These are phyloP conservation scores for Gonatopus flavifemur DNA, from an alignment of 1,140 invertebrate species.

Conservation along the genomic window DNA sequence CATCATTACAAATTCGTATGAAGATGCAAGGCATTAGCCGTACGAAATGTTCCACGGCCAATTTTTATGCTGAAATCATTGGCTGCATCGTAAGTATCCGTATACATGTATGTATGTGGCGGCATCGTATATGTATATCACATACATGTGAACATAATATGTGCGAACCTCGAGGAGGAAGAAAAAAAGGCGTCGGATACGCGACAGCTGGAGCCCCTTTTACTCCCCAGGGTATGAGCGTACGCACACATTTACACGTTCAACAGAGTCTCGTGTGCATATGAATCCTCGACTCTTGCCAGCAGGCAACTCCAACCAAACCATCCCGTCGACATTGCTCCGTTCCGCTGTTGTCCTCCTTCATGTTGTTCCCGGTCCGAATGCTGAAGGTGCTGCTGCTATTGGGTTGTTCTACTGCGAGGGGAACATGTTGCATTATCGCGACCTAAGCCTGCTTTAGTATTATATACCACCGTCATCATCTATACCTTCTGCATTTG, in stretches of 20 bases:
- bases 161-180: slow-evolving; percentile 4
- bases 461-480: too few species aligned
- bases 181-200: slow-evolving; percentile 49
- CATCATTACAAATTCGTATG: neutral
- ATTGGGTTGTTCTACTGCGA: too few species aligned
- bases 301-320: slow-evolving; percentile 23
- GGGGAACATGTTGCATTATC: too few species aligned
- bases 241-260: too few species aligned
- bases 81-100: neutral
- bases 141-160: slow-evolving; percentile 2
- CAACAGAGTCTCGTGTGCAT: too few species aligned
- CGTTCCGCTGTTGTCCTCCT: neutral
- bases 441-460: too few species aligned
- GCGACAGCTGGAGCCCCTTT: slow-evolving; percentile 56
- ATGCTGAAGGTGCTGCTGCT: too few species aligned
- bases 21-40: too few species aligned
- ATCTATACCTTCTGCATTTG: too few species aligned
- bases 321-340: slow-evolving; percentile 15
- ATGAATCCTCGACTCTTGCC: slow-evolving; percentile 47
- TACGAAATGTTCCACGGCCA: too few species aligned
- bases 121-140: slow-evolving; percentile 8
- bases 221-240: too few species aligned
- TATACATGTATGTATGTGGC: neutral
- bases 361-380: neutral
- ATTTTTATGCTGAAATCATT: too few species aligned